Percentiles rank a stretch among this genome's conserved stretches.
Evolutionary conservation across 2,888 invertebrate genomes (phyloP).

Genomic region (Leptinotarsa haldemani): DNA sequence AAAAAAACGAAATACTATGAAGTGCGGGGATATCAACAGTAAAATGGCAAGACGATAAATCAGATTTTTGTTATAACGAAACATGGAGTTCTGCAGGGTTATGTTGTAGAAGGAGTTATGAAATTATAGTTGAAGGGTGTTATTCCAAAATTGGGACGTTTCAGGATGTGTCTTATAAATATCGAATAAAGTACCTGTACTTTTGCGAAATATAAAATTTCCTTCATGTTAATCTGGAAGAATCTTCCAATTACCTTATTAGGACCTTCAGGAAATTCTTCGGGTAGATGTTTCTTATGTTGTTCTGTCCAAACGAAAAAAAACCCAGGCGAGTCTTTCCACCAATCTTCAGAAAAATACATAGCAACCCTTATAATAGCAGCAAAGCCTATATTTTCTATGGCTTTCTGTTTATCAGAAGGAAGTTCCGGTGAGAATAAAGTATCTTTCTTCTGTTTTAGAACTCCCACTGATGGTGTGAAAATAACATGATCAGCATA

Average conservation of each 20-base stretch:
- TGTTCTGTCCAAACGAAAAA: slow-evolving; percentile 71
- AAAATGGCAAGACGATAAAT: no score
- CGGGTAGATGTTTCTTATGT: slow-evolving; percentile 55
- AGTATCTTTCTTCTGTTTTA: slow-evolving; percentile 44
- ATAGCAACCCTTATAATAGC: slow-evolving; percentile 48
- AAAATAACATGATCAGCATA: slow-evolving; percentile 73
- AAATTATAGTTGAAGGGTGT: no score
- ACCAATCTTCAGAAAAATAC: slow-evolving; percentile 49
- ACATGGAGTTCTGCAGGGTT: no score
- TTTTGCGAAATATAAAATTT: no score
- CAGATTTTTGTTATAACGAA: no score
- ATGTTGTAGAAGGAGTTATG: no score
- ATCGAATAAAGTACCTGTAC: no score
- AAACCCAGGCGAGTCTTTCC: slow-evolving; percentile 63
- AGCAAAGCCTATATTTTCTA: slow-evolving; percentile 49
- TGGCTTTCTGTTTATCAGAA: slow-evolving; percentile 43
- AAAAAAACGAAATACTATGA: no score
- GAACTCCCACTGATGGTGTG: slow-evolving; percentile 63
- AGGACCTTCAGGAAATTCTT: slow-evolving; percentile 11
- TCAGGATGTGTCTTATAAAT: no score
- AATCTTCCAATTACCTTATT: neutral
- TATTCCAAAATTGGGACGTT: no score
- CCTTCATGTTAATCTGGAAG: no score
- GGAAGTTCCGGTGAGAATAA: slow-evolving; percentile 47
- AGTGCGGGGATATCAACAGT: no score